These are phyloP conservation scores for mouse (Mus musculus) DNA, from an alignment of 2,113 vertebrate species.

Conservation along the genomic window GRCm39 chr9:55462001-55462500, in stretches of 20 bases:
- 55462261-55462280: slow-evolving; percentile 31
- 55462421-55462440: neutral
- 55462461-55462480: neutral
- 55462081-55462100: neutral
- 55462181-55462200: neutral
- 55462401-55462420: neutral
- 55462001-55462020: neutral
- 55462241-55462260: neutral
- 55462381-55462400: neutral
- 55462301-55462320: slow-evolving; percentile 41
- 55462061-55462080: neutral
- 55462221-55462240: slow-evolving; percentile 32
- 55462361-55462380: slow-evolving; percentile 17
- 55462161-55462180: slow-evolving; percentile 8
- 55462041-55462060: neutral
- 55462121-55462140: neutral
- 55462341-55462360: neutral
- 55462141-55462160: neutral
- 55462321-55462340: slow-evolving; percentile 31
- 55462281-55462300: slow-evolving; percentile 2
- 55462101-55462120: neutral
- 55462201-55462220: neutral
- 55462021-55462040: neutral
- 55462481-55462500: neutral
- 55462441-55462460: neutral